Conservation (phyloP, 2,888 invertebrate genomes). For the Pandemis corylana region DNA sequence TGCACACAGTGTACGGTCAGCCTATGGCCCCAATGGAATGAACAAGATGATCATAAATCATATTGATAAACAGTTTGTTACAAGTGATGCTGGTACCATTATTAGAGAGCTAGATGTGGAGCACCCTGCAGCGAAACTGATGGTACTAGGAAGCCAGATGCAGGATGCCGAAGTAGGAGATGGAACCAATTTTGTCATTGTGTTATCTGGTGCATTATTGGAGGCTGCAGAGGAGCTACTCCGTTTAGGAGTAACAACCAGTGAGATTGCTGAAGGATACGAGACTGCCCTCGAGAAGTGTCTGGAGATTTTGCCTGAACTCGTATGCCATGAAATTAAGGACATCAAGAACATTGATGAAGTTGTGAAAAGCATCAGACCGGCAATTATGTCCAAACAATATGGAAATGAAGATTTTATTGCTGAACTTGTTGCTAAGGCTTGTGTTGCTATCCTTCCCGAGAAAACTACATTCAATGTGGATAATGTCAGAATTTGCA, state of each 20-base stretch:
- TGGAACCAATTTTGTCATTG: slow-evolving; percentile 99
- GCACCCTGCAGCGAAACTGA: slow-evolving; percentile 98
- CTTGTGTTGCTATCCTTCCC: slow-evolving; percentile 95
- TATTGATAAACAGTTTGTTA: slow-evolving; percentile 98
- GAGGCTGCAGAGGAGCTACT: slow-evolving; percentile 97
- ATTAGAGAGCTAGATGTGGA: slow-evolving; percentile 98
- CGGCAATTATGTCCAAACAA: slow-evolving; percentile 98
- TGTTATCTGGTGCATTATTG: slow-evolving; percentile 96
- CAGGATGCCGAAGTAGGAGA: slow-evolving; percentile 99
- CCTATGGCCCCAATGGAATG: slow-evolving; percentile 99
- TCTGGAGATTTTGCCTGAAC: slow-evolving; percentile 93
- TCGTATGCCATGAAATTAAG: slow-evolving; percentile 92
- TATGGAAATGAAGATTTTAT: slow-evolving; percentile 98
- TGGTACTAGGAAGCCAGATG: slow-evolving; percentile 98
- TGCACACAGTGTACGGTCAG: slow-evolving; percentile 95
- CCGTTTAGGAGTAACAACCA: slow-evolving; percentile 97
- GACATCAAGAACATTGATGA: slow-evolving; percentile 87
- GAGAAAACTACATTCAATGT: slow-evolving; percentile 97
- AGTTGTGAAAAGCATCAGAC: slow-evolving; percentile 89
- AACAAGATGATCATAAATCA: slow-evolving; percentile 99
- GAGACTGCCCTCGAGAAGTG: slow-evolving; percentile 95
- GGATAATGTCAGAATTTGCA: slow-evolving; percentile 98
- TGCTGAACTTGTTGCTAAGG: slow-evolving; percentile 92
- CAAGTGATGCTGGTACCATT: slow-evolving; percentile 99
- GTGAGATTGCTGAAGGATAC: slow-evolving; percentile 98